phyloP scores from a whole-genome alignment of 2,888 invertebrate genomes.

The Lepetodrilus schrolli region DNA sequence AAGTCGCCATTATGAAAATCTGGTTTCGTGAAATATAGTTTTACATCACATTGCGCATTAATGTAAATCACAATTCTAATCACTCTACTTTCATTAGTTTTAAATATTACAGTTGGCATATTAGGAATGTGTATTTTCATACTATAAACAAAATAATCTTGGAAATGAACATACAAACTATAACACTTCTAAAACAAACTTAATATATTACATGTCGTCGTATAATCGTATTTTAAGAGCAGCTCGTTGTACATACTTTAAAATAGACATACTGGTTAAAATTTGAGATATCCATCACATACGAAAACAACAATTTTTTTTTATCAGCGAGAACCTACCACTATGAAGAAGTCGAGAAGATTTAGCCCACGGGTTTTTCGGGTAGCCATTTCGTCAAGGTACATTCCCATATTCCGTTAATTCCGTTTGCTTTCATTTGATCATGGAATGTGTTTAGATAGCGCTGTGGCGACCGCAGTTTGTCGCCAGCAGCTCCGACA shows the following conservation, averaged over 20 bases:
- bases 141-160: too few species aligned
- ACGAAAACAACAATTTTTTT: not conserved
- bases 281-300: not conserved
- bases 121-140: too few species aligned
- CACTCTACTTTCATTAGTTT: too few species aligned
- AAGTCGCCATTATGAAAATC: too few species aligned
- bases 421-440: slow-evolving; percentile 5
- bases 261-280: not conserved
- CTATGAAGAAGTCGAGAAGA: not conserved
- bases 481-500: slow-evolving; percentile 26
- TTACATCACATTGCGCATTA: too few species aligned
- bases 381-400: not conserved
- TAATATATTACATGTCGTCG: not conserved
- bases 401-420: not conserved
- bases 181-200: too few species aligned
- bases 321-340: not conserved
- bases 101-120: too few species aligned
- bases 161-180: too few species aligned
- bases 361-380: not conserved
- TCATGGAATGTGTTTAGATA: slow-evolving; percentile 20
- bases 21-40: too few species aligned
- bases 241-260: too few species aligned
- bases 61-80: too few species aligned
- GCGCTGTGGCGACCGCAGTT: not conserved
- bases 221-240: not conserved